Conservation (phyloP, 2,888 invertebrate genomes). For the Venusia cambrica region DNA sequence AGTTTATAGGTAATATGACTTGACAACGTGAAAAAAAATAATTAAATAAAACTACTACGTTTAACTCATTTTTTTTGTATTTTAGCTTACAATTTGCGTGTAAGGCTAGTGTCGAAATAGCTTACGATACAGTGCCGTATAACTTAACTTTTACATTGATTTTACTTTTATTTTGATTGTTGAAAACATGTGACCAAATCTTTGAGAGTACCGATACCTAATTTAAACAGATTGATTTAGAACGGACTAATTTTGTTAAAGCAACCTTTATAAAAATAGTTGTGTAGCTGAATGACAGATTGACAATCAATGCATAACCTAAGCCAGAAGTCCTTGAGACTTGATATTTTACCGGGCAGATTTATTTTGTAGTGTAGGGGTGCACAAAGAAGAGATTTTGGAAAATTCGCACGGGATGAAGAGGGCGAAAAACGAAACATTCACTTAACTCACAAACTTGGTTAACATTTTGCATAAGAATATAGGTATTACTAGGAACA, state of each 20-base stretch:
- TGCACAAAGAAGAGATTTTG: too few species aligned
- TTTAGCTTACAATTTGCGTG: conserved; percentile 52
- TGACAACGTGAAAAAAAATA: conserved; percentile 21
- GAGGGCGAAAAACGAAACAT: too few species aligned
- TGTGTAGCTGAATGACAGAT: too few species aligned
- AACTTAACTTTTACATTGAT: conserved; percentile 35
- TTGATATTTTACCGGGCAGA: too few species aligned
- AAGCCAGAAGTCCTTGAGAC: too few species aligned
- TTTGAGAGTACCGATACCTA: background rate
- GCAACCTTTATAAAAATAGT: conserved; percentile 1
- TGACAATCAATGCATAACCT: too few species aligned
- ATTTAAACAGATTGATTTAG: background rate
- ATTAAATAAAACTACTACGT: too few species aligned
- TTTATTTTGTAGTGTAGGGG: too few species aligned
- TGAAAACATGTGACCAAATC: conserved; percentile 32
- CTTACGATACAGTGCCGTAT: conserved; percentile 50
- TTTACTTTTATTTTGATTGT: conserved; percentile 9
- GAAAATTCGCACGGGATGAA: too few species aligned
- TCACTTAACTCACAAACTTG: conserved; percentile 12
- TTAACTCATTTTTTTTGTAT: conserved; percentile 48
- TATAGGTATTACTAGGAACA: conserved; percentile 34
- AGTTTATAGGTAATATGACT: too few species aligned
- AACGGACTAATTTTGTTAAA: background rate
- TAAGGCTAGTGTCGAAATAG: conserved; percentile 50
- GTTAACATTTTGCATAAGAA: conserved; percentile 12